Conservation (phyloP, 2,113 vertebrate genomes). For the Ctenodactylus gundi region DNA sequence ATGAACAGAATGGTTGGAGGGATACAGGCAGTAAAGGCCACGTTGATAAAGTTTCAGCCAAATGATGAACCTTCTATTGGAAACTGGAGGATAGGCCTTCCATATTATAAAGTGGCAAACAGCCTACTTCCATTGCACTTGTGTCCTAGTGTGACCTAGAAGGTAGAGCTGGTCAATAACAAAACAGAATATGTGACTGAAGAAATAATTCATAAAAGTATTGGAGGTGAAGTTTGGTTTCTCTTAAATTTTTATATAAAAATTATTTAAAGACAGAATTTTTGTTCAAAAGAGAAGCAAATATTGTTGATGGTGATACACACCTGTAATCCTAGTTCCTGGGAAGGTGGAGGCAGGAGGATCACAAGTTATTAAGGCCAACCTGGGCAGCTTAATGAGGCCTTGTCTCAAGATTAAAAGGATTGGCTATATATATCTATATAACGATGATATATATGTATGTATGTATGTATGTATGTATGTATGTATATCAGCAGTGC, state of each 20-base stretch:
- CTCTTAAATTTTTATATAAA: neutral
- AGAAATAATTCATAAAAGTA: neutral
- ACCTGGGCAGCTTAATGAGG: neutral
- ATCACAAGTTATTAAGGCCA: neutral
- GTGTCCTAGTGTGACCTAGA: neutral
- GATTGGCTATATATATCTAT: neutral
- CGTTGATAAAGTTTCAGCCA: neutral
- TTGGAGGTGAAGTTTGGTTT: neutral
- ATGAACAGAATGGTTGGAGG: neutral
- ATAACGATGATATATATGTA: too few relatives aligned
- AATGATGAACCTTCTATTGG: neutral
- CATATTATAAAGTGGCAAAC: neutral
- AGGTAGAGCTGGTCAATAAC: neutral
- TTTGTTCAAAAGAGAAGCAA: neutral
- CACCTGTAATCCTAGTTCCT: neutral
- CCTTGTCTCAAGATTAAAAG: neutral
- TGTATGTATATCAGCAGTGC: neutral
- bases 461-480: too few relatives aligned
- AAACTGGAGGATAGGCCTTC: neutral
- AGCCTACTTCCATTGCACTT: neutral
- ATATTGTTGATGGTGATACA: neutral
- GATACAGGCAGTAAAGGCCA: neutral
- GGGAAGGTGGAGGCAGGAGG: neutral
- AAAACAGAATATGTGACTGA: neutral
- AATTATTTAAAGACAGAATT: neutral